Evolutionary conservation across 2,888 invertebrate species (phyloP).

Genomic region (Drosophila mercatorum): DNA sequence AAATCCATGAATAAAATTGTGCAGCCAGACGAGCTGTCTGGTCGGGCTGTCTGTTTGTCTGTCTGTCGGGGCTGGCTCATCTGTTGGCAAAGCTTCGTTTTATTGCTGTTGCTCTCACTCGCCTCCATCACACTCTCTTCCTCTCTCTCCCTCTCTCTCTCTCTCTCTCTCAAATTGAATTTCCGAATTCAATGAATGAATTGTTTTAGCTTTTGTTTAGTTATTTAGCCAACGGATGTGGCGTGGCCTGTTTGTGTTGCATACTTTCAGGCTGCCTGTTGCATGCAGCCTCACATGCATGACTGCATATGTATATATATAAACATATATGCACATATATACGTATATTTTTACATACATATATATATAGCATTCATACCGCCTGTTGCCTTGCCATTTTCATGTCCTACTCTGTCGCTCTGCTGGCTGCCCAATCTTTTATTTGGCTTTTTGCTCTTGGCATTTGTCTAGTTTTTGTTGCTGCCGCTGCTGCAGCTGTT

Average conservation of each 20-base stretch:
- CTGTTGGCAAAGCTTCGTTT: conserved; percentile 63
- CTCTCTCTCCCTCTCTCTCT: conserved; percentile 10
- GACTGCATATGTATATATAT: too few species aligned
- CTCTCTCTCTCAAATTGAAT: conserved; percentile 76
- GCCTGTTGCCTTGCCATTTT: conserved; percentile 64
- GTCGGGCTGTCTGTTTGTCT: conserved; percentile 1
- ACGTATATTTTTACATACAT: neutral
- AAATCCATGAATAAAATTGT: conserved; percentile 78
- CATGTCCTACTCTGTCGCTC: conserved; percentile 49
- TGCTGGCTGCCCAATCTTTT: conserved; percentile 30
- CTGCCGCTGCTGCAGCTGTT: conserved; percentile 14
- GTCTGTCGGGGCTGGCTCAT: conserved; percentile 39
- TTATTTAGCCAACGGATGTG: conserved; percentile 51
- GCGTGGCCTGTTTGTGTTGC: conserved; percentile 43
- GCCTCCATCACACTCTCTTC: conserved; percentile 9
- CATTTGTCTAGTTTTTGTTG: conserved; percentile 57
- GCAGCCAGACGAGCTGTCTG: conserved; percentile 38
- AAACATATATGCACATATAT: neutral
- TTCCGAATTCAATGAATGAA: conserved; percentile 84
- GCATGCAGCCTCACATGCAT: conserved; percentile 57
- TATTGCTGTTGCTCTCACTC: conserved; percentile 42
- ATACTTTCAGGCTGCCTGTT: conserved; percentile 78
- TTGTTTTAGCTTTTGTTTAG: conserved; percentile 81
- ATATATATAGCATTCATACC: neutral
- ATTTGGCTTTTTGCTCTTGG: conserved; percentile 53